phyloP scores from a whole-genome alignment of 64 coral and sea anemone genomes.

The Actinia equina region DNA sequence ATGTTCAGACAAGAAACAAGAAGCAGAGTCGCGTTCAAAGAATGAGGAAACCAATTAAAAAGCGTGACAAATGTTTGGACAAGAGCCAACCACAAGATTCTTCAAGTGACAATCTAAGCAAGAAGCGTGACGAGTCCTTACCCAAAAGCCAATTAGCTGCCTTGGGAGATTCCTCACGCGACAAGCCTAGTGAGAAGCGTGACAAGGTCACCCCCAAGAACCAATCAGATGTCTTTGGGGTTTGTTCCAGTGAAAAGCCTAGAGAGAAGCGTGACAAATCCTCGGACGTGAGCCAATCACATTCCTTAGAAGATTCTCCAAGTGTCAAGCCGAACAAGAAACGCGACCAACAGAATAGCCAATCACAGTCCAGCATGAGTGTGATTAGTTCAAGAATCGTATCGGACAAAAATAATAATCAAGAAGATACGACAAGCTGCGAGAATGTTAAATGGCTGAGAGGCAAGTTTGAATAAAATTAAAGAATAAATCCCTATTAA shows the following conservation, averaged over 20 bases:
- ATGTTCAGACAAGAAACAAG: background rate
- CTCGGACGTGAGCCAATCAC: too few species aligned
- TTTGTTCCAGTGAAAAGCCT: background rate
- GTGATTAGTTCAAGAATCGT: background rate
- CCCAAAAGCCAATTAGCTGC: background rate
- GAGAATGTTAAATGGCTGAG: background rate
- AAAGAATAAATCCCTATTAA: too few species aligned
- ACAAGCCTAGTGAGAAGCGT: background rate
- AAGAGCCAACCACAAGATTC: background rate
- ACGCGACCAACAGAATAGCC: background rate
- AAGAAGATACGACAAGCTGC: background rate
- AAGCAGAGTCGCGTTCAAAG: background rate
- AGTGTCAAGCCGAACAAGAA: background rate
- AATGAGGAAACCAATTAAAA: background rate
- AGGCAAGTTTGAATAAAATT: background rate
- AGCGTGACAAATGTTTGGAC: background rate
- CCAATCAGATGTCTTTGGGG: background rate
- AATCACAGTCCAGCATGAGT: background rate
- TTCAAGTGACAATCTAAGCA: background rate
- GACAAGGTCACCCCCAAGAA: background rate
- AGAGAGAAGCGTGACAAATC: too few species aligned
- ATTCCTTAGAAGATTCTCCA: too few species aligned
- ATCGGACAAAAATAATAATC: background rate
- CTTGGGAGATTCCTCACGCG: background rate
- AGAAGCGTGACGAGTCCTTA: background rate